Evolutionary conservation across 2,797 vertebrate species (phyloP).

Genomic region (Poecilia wingei): DNA sequence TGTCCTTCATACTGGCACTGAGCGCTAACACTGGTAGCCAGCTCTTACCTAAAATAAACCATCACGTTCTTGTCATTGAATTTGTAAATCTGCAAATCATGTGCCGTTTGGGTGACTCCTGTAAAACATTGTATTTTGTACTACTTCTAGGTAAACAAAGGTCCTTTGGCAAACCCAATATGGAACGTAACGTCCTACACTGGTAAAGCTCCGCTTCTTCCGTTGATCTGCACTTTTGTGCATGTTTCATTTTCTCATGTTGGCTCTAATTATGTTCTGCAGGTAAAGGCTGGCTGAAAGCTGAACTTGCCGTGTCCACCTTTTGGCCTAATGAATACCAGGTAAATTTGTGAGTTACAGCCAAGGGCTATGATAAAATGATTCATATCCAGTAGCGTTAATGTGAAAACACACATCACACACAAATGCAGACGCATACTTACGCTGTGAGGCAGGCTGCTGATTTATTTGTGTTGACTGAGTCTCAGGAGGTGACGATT

Average conservation of each 20-base stretch:
- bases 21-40: neutral
- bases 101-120: neutral
- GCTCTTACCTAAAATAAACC: neutral
- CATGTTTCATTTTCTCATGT: neutral
- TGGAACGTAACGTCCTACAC: conserved; percentile 96
- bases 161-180: conserved; percentile 94
- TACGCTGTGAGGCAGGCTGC: conserved; percentile 55
- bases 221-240: neutral
- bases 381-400: conserved; percentile 11
- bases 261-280: conserved; percentile 22
- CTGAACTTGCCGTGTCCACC: conserved; percentile 96
- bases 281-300: conserved; percentile 94
- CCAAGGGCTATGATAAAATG: neutral
- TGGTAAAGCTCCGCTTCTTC: conserved; percentile 82
- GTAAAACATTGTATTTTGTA: neutral
- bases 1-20: neutral
- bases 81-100: neutral
- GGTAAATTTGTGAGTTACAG: conserved; percentile 75
- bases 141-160: conserved; percentile 88
- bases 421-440: conserved; percentile 17
- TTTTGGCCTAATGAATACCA: conserved; percentile 99
- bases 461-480: conserved; percentile 78
- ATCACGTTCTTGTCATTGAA: neutral
- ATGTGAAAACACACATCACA: conserved; percentile 27
- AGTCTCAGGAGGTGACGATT: conserved; percentile 69